These are phyloP conservation scores for Pygmarrhopalites habei DNA, from an alignment of 1,140 invertebrate species.

Conservation along the genomic window DNA sequence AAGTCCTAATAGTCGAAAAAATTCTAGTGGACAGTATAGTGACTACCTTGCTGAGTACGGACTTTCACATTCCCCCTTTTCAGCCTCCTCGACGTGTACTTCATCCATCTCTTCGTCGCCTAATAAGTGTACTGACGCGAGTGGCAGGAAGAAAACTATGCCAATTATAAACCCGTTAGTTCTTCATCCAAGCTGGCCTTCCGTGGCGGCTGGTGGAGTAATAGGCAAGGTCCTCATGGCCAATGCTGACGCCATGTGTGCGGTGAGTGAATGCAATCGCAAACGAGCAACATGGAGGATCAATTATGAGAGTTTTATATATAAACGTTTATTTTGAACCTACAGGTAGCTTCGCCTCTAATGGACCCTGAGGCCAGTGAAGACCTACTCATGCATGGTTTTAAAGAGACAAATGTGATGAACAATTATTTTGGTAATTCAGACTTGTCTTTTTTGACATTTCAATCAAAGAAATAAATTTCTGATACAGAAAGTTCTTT, in stretches of 20 bases:
- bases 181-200: slow-evolving; percentile 75
- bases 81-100: slow-evolving; percentile 34
- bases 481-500: too few relatives aligned
- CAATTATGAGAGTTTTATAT: slow-evolving; percentile 76
- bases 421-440: slow-evolving; percentile 99
- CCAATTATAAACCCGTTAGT: slow-evolving; percentile 87
- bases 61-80: slow-evolving; percentile 40
- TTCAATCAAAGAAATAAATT: too few relatives aligned
- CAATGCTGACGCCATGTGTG: slow-evolving; percentile 93
- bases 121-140: slow-evolving; percentile 41
- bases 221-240: slow-evolving; percentile 86
- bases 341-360: slow-evolving; percentile 26
- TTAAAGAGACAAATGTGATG: slow-evolving; percentile 93
- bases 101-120: slow-evolving; percentile 30
- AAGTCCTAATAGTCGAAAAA: slow-evolving; percentile 37
- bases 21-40: slow-evolving; percentile 20
- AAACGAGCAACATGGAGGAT: slow-evolving; percentile 64
- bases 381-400: slow-evolving; percentile 59
- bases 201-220: slow-evolving; percentile 53
- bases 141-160: slow-evolving; percentile 56
- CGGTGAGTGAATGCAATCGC: too few relatives aligned
- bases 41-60: not conserved
- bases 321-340: not conserved
- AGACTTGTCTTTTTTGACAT: too few relatives aligned
- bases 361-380: slow-evolving; percentile 35